Evolutionary conservation across 2,888 invertebrate species (phyloP), one percentile per base, ranked within the genome.

Genomic region (Lycia hirtaria): DNA sequence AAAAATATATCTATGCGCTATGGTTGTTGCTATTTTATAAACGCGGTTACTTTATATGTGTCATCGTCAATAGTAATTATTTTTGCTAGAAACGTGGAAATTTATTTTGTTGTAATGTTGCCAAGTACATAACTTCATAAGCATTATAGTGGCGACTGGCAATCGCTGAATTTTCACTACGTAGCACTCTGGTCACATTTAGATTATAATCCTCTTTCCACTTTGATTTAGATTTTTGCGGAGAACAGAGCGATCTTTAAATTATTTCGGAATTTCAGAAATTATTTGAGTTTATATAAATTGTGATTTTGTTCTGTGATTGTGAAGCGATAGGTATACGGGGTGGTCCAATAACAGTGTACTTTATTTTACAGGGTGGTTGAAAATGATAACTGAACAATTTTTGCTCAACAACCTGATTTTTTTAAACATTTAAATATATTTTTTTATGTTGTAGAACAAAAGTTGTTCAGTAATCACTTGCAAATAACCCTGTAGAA

Each of bases 381-480:
- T 15, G 12, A 7, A 14, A 9, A 5, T 12, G 45, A 19, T 51
- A 51, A 40, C 51, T 56, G 51, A 47, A 45, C 50, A 45, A 37
- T 2, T 50, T 56, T 50, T 56, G 56, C 24, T 51, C 33, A 26
- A 30, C 10, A 38, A 56, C 44, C 32, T 14, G 3, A 33, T n/a
- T 9, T 37, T 10, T 38, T 24, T n/a, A n/a, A 20, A 38, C 4
- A 22, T 14, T 12, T 15, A 1, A 43, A 15, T 43, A 4, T 10
- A 17, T 20, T 7, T 14, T 32, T 33, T 10, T 10, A 10, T 10
- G 44, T 56, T 50, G 32, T 47, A 52, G 56, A 57, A 57, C 56
- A 57, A 52, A 57, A 57, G 56, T 57, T 52, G 56, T 57, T 47
- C 45, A 57, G 35, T 28, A 28, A 38, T n/a, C 26, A 20, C 1